Base-by-base conservation (phyloP, 1,140 invertebrate genomes). In the Drosophila setifemur region DNA sequence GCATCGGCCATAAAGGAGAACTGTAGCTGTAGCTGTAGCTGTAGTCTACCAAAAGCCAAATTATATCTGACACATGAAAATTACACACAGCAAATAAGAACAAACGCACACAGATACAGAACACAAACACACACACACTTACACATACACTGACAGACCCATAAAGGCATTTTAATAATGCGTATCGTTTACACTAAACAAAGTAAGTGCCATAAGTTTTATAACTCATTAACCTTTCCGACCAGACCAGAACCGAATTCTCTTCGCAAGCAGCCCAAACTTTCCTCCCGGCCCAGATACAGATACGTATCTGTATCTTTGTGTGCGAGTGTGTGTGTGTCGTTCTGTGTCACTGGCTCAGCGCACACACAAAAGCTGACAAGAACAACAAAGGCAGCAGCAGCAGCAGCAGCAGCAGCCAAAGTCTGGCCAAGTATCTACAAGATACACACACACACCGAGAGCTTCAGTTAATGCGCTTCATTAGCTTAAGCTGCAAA, bases 201-300 rank as follows among this genome's bases (percentile, higher is more conserved):
- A 72, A 82, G 48, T 57, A 67, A 73, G 61, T 73, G 73, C 52
- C 73, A 68, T 69, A 73, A 81, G 66, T 85, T 86, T 85, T 86
- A 85, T 86, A 76, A 81, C 75, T 86, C 81, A 85, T 85, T 85
- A 85, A 85, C 81, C 81, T 86, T 81, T 75, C 37, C 57, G 19
- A 57, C 18, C 64, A 55, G 52, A 66, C 67, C 39, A 64, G 48
- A 73, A 64, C 60, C 40, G 29, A 63, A 35, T 23, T 47, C 26
- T 18, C 29, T 18, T 37, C 23, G n/a, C 19, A 9, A 43, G 21
- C 19, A 39, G 26, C 66, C 67, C 25, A 52, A 71, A 53, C 39
- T 72, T 77, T 53, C 45, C 43, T 43, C 35, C 16, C 19, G 39
- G 37, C 33, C 33, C 28, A 9, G 31, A 39, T 25, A 11, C 35